Base-by-base conservation (phyloP, 2,888 invertebrate genomes). In the Melanostoma scalare region DNA sequence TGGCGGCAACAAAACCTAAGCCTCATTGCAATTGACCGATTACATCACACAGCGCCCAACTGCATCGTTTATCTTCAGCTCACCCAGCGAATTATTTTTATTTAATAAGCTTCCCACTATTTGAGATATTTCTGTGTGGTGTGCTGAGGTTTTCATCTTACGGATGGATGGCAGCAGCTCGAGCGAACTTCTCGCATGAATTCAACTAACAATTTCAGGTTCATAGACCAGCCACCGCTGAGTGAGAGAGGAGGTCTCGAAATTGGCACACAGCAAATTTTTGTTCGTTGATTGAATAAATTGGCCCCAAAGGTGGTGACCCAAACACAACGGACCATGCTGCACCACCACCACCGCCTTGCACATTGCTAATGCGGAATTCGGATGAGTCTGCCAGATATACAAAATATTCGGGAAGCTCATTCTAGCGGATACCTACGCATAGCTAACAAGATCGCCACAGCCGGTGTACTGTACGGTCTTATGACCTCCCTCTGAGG, bases 281-380 rank as follows among this genome's bases (percentile, higher is more conserved):
- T 71, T 48, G 55, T 46, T 55, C 65, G 68, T 55, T 84, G 78
- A 84, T 84, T 84, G 84, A 84, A 84, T 84, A 84, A 84, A 84
- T 84, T 84, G 84, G 84, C 84, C 84, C 84, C 84, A 79, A 79
- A 84, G 84, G 84, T 79, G 84, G n/a, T 84, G 84, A 84, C 84
- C 84, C 74, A 75, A 67, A 75, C 56, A 84, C 84, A 84, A 79
- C 79, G 82, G 77, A 56, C 46, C 63, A 58, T 60, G 82, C 52
- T 46, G 46, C 20, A 20, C 20, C 20, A 20, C 20, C 20, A 20
- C 20, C 20, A 20, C 20, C 20, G 20, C 20, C 20, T 20, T 20
- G 20, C 68, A 38, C 58, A 56, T 63, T 78, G 74, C 78, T 65
- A 1, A 74, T 67, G 74, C 78, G 84, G 84, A 79, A 84, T 84